These are phyloP conservation scores for Bombus waltoni DNA, from an alignment of 1,140 invertebrate species.

Conservation along the genomic window DNA sequence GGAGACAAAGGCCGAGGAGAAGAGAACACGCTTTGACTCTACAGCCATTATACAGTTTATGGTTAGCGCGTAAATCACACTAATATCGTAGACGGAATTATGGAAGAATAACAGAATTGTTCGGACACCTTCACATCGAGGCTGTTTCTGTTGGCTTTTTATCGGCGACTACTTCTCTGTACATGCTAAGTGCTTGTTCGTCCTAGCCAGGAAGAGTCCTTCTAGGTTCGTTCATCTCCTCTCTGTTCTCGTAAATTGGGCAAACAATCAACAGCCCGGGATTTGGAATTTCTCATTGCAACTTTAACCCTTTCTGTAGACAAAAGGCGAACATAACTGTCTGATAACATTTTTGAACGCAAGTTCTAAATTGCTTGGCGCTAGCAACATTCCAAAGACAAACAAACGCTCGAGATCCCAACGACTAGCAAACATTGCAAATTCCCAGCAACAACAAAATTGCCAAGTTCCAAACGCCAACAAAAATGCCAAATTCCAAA, in stretches of 20 bases:
- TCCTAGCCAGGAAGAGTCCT: slow-evolving; percentile 54
- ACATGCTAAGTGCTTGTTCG: slow-evolving; percentile 50
- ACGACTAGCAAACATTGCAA: background rate
- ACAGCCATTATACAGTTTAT: background rate
- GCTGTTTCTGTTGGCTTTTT: background rate
- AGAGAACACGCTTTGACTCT: background rate
- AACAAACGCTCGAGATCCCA: background rate
- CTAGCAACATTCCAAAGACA: too few relatives aligned
- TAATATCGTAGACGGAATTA: background rate
- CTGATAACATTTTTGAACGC: too few relatives aligned
- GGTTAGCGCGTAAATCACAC: background rate
- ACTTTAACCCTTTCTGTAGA: background rate
- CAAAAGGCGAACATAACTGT: background rate
- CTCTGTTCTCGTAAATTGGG: background rate
- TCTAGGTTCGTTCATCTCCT: slow-evolving; percentile 24
- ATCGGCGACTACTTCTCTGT: background rate
- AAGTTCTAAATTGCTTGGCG: too few relatives aligned
- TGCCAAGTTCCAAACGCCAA: background rate
- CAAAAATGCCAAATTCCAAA: background rate
- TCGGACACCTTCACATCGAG: background rate
- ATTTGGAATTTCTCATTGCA: background rate
- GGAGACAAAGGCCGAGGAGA: too few relatives aligned
- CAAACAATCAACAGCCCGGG: accelerated
- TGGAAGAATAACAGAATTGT: too few relatives aligned
- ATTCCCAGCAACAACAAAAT: background rate